Evolutionary conservation across 53 echinoderm and acorn worm species (phyloP).

Genomic region (Crossaster papposus): DNA sequence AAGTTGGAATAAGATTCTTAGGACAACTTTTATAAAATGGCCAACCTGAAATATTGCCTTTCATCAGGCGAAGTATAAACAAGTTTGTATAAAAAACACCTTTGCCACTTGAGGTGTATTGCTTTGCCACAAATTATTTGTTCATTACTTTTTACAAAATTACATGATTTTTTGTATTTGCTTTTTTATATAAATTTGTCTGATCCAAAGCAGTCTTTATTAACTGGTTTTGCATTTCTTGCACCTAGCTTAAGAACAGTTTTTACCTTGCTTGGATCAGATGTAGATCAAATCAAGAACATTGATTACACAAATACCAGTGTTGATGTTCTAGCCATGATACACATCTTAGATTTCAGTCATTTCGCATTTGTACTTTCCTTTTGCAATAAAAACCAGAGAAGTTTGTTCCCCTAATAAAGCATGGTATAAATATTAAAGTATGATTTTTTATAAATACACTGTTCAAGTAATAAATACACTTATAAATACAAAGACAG

Average conservation of each 20-base stretch:
- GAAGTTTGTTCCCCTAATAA: not conserved
- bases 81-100: slow-evolving; percentile 3
- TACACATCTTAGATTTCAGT: not conserved
- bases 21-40: slow-evolving; percentile 12
- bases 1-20: not conserved
- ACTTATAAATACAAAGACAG: not conserved
- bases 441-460: not conserved
- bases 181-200: not conserved
- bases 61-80: not conserved
- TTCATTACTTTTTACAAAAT: not conserved
- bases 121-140: not conserved
- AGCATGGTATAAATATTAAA: not conserved
- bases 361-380: slow-evolving; percentile 5
- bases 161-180: not conserved
- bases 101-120: slow-evolving; percentile 8
- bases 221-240: not conserved
- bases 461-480: too few species aligned
- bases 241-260: not conserved
- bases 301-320: not conserved
- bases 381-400: not conserved
- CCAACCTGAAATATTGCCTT: slow-evolving; percentile 1
- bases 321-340: not conserved
- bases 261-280: not conserved
- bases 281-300: not conserved
- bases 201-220: not conserved